Percentiles rank a stretch among this genome's conserved stretches.
These are phyloP conservation scores for Catonia carolina DNA, from an alignment of 2,888 invertebrate genomes.

Conservation along the genomic window DNA sequence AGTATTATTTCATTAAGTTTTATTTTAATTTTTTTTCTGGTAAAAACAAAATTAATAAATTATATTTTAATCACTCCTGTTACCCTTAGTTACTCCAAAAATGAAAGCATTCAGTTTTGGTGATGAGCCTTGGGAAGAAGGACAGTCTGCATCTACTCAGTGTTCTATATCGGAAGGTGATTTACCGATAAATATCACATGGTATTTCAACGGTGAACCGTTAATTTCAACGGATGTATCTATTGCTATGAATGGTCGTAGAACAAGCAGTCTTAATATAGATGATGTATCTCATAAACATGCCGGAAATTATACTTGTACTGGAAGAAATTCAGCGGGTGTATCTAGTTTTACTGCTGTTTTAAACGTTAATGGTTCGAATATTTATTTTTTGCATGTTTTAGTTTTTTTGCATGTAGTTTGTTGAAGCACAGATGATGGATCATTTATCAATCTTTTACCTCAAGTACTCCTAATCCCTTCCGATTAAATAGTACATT, in stretches of 20 bases:
- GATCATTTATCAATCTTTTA: no score
- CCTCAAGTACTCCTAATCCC: no score
- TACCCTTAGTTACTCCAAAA: slow-evolving; percentile 73
- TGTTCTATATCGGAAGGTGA: slow-evolving; percentile 40
- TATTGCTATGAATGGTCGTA: slow-evolving; percentile 25
- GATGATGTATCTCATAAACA: slow-evolving; percentile 22
- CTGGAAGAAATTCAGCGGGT: slow-evolving; percentile 61
- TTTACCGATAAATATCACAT: slow-evolving; percentile 38
- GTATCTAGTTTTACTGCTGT: slow-evolving; percentile 56
- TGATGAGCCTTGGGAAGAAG: slow-evolving; percentile 33
- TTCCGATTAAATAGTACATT: no score
- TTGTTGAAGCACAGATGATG: no score
- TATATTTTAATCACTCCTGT: no score
- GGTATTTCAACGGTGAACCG: slow-evolving; percentile 34
- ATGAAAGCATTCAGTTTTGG: slow-evolving; percentile 48
- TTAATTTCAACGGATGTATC: no score
- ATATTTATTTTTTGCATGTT: no score
- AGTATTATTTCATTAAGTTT: no score
- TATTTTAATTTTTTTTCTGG: no score
- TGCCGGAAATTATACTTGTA: slow-evolving; percentile 63
- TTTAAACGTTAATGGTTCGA: slow-evolving; percentile 62
- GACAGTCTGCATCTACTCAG: slow-evolving; percentile 37
- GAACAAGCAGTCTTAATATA: slow-evolving; percentile 35
- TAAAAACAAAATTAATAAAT: no score
- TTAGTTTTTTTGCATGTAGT: no score